Base-by-base conservation (phyloP, 2,797 vertebrate species). In the Sebastiscus tertius region DNA sequence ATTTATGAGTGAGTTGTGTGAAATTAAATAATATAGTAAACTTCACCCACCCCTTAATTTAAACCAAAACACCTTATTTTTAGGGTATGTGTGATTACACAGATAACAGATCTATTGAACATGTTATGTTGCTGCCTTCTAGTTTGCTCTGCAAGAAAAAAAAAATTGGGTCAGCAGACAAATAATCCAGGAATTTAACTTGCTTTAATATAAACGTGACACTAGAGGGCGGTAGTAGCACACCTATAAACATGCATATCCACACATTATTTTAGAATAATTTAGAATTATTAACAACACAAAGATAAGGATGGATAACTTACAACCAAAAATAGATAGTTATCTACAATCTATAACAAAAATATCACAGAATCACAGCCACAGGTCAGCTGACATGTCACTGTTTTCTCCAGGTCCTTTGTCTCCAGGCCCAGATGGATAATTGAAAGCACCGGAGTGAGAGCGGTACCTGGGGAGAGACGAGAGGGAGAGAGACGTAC, bases 201-300 rank as follows among this genome's bases (percentile, higher is more conserved):
- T 80, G 80, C 60, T 87, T 34, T 69, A 36, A 29, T 56, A n/a
- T 5, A 2, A 3, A 59, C 3, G 0, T 8, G 49, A 4, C 90
- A 80, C 81, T 74, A 89, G 92, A 73, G 84, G 88, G 89, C 70
- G 80, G 24, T 77, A 79, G 56, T 14, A 49, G 46, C 36, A 31
- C 74, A 73, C 13, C 2, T 34, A 27, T 22, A 16, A 65, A 62
- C 26, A 10, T 52, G 2, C 11, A 5, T 0, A 27, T 2, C 8
- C 39, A 36, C 10, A 5, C 12, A 26, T 22, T 59, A 20, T 6
- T 39, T 26, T 1, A 9, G 27, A 31, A 34, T 0, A 0, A 34
- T 34, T 36, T 39, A 39, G 36, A 39, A 39, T 39, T 39, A 46
- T 46, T 18, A 18, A 46, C 42, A 46, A 46, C 14, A 18, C 2